These are phyloP conservation scores for Galagoides demidoff DNA, from an alignment of 2,797 vertebrate genomes.

Conservation along the genomic window DNA sequence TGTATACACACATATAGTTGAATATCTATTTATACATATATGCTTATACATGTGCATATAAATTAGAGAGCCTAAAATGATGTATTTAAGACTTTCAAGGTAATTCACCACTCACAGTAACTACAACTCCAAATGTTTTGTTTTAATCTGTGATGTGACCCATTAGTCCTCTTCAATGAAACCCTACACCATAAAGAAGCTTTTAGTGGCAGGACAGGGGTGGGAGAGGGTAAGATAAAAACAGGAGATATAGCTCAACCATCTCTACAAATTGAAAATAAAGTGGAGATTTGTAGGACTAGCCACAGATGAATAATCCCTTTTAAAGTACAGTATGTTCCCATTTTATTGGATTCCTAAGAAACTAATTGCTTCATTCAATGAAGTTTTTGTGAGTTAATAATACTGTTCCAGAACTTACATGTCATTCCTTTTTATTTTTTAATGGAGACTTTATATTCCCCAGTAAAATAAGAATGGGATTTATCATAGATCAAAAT, in stretches of 20 bases:
- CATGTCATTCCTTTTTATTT: constrained; percentile 50
- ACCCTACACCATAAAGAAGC: constrained; percentile 39
- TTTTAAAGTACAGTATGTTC: constrained; percentile 50
- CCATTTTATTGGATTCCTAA: constrained; percentile 65
- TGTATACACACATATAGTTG: not conserved
- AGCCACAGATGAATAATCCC: constrained; percentile 29
- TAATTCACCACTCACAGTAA: constrained; percentile 32
- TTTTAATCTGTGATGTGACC: not conserved
- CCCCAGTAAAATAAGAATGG: constrained; percentile 51
- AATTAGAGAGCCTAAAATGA: not conserved
- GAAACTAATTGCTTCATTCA: constrained; percentile 47
- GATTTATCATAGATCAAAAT: constrained; percentile 31
- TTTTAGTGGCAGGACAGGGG: constrained; percentile 25
- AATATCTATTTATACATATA: not conserved
- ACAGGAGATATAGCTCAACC: not conserved
- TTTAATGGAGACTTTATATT: constrained; percentile 68
- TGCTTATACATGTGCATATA: not conserved
- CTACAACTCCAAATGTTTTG: constrained; percentile 25
- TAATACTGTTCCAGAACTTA: constrained; percentile 34
- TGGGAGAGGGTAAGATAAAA: constrained; percentile 40
- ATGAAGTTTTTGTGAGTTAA: constrained; percentile 45
- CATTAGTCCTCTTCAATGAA: not conserved
- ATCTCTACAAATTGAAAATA: constrained; percentile 64
- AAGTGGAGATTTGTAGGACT: constrained; percentile 41
- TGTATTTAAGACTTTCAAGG: constrained; percentile 19